Evolutionary conservation across 2,113 vertebrate species (phyloP).

Genomic region (Triplophysa dalaica): DNA sequence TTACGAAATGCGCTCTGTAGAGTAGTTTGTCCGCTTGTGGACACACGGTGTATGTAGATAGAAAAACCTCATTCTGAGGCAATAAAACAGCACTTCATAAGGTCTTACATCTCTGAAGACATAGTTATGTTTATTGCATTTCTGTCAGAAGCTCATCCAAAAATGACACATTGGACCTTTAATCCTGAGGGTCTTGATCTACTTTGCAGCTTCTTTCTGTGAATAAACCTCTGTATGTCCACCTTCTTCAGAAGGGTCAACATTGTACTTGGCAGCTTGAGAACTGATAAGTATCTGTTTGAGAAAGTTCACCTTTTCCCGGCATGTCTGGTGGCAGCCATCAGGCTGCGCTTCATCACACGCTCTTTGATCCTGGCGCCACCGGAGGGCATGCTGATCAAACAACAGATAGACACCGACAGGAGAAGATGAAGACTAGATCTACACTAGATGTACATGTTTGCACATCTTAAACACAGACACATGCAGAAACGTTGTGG

Average conservation of each 20-base stretch:
- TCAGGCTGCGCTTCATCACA: conserved; percentile 84
- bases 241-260: conserved; percentile 67
- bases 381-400: conserved; percentile 66
- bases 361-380: conserved; percentile 83
- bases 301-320: conserved; percentile 82
- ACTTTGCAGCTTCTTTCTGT: background rate
- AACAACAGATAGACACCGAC: conserved; percentile 23
- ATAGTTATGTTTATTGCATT: no score
- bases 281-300: conserved; percentile 84
- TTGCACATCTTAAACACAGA: background rate
- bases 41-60: no score
- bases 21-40: no score
- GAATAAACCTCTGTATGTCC: background rate
- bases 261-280: conserved; percentile 76
- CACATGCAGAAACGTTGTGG: background rate
- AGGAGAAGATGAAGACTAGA: background rate
- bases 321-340: conserved; percentile 84
- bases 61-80: no score
- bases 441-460: background rate
- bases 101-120: no score
- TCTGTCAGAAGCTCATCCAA: no score
- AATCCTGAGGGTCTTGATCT: no score
- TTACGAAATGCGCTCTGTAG: no score
- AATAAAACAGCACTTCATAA: no score
- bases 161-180: no score